phyloP scores from a whole-genome alignment of 2,797 vertebrate genomes.

The Premnoplex brunnescens region DNA sequence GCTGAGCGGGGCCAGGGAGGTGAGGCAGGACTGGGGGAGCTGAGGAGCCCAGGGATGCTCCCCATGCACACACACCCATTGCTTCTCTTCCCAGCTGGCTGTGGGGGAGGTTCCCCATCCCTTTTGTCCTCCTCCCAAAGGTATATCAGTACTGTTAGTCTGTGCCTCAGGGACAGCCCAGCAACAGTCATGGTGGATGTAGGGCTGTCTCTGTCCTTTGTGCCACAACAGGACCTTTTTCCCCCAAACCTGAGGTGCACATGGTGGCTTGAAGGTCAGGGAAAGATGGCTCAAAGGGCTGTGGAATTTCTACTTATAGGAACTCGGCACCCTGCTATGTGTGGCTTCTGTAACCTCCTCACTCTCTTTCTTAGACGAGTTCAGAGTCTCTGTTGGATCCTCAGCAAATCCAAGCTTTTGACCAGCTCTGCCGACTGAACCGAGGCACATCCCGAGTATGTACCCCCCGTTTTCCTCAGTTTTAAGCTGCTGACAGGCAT shows the following conservation, averaged over 20 bases:
- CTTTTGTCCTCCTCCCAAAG: background rate
- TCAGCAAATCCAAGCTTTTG: slow-evolving; percentile 93
- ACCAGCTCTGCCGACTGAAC: slow-evolving; percentile 91
- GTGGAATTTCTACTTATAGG: background rate
- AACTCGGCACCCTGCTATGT: background rate
- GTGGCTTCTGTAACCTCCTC: background rate
- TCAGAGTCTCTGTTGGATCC: slow-evolving; percentile 84
- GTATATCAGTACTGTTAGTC: background rate
- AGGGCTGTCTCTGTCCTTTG: background rate
- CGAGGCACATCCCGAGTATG: slow-evolving; percentile 89
- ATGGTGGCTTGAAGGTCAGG: background rate
- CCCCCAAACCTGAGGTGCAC: background rate
- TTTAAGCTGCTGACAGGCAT: rapidly evolving
- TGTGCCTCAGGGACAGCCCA: background rate
- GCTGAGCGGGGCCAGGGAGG: rapidly evolving
- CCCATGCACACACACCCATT: rapidly evolving
- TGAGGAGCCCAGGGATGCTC: background rate
- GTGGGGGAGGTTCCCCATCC: background rate
- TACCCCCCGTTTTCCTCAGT: rapidly evolving
- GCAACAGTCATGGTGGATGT: background rate
- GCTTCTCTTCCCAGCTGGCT: background rate
- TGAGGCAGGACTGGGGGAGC: background rate
- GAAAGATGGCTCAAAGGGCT: background rate
- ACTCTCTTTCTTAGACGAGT: slow-evolving; percentile 70
- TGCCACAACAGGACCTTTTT: rapidly evolving